A percentile compares a stretch with the other conserved stretches of the same genome.
phyloP scores from a whole-genome alignment of 2,113 vertebrate species.

The Actenoides lindsayi region DNA sequence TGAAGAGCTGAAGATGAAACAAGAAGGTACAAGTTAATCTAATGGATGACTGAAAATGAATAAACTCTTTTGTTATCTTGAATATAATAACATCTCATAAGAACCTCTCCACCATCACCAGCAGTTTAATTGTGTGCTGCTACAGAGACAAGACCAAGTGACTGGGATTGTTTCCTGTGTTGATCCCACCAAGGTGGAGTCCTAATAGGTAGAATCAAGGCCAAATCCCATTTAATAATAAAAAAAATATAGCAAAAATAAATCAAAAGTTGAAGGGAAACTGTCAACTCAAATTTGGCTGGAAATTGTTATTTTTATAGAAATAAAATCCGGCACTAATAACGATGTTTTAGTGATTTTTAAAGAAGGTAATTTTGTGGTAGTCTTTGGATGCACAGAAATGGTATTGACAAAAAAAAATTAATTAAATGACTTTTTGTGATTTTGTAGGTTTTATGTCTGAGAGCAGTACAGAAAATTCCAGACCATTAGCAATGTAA shows the following conservation, averaged over 20 bases:
- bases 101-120: neutral
- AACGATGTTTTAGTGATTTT: neutral
- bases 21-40: rapidly evolving
- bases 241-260: neutral
- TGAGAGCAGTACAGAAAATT: neutral
- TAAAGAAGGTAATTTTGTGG: neutral
- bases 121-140: neutral
- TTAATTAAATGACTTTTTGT: neutral
- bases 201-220: neutral
- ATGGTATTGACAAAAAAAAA: neutral
- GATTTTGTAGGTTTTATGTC: neutral
- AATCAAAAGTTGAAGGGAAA: conserved; percentile 18
- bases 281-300: neutral
- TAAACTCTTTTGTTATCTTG: neutral
- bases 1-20: neutral
- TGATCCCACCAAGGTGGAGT: neutral
- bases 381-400: neutral
- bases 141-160: neutral
- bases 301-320: neutral
- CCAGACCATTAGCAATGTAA: rapidly evolving
- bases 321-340: neutral
- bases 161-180: neutral
- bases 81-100: neutral
- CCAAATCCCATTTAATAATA: neutral
- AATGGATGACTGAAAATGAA: neutral